Percentiles rank a stretch among this genome's conserved stretches.
Conservation (phyloP, 2,797 vertebrate genomes). For the Sibirionetta formosa region DNA sequence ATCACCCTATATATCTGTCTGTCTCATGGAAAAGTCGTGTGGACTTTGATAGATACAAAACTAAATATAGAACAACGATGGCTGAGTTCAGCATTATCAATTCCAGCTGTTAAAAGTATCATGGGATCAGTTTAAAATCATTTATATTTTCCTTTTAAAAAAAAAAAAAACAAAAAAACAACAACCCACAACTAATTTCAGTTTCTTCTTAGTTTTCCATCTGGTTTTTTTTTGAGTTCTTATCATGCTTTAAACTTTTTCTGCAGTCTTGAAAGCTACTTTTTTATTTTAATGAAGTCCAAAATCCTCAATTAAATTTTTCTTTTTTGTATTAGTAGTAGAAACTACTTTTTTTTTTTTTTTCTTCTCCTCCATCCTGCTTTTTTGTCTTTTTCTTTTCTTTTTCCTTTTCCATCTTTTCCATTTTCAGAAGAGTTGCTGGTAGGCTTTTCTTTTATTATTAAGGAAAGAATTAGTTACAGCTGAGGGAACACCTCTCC, state of each 20-base stretch:
- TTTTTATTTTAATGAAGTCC: neutral
- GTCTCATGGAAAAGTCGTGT: neutral
- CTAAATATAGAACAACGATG: constrained; percentile 40
- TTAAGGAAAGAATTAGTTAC: neutral
- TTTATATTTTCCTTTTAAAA: constrained; percentile 5
- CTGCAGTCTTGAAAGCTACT: neutral
- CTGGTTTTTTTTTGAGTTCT: neutral
- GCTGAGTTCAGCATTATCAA: constrained; percentile 18
- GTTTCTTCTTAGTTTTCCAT: constrained; percentile 3
- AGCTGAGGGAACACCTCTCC: neutral
- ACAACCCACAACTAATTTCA: neutral
- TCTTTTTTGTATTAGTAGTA: neutral
- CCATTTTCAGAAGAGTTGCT: neutral
- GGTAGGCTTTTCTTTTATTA: neutral
- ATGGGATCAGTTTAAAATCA: neutral
- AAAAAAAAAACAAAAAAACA: neutral
- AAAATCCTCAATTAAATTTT: neutral
- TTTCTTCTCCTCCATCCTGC: neutral
- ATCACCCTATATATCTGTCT: constrained; percentile 10
- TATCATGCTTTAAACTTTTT: neutral
- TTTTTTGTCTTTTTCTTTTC: neutral
- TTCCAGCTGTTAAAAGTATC: constrained; percentile 51
- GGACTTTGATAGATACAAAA: constrained; percentile 9
- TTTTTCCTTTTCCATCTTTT: neutral
- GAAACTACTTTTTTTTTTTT: neutral